Base-by-base conservation (phyloP, 2,888 invertebrate species). In the Tiliacea aurago region DNA sequence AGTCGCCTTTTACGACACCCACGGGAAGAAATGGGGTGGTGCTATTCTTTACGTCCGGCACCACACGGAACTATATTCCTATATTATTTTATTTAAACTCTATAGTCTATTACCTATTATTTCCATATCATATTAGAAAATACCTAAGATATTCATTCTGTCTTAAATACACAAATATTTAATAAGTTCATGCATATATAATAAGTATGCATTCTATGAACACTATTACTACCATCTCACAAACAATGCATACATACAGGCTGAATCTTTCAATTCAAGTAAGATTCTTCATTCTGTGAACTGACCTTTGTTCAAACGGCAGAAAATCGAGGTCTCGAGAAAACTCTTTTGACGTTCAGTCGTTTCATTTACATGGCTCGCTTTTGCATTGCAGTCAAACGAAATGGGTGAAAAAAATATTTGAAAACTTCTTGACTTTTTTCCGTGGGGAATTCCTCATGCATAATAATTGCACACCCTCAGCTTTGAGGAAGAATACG, bases 131-230 rank as follows among this genome's bases (percentile, higher is more conserved):
- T 66, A 49, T 69, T 15, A 10, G 20, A 56, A 59, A 59, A 51
- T 64, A 15, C n/a, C 20, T 10, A 45, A 56, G 23, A 59, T 70
- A 82, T 82, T 78, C 58, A 69, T 59, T 53, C 51, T 55, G 67
- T 64, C n/a, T 67, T 78, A 74, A 28, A 81, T 78, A 47, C 59
- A 79, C 15, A 73, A 78, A 69, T 69, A 63, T 66, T 33, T 72
- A 51, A 37, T 72, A 51, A 37, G 43, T 78, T 18, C 49, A 69
- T 81, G 69, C 74, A 82, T 82, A 78, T 78, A 67, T 67, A 56
- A 68, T 67, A n/a, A n/a, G n/a, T n/a, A 73, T 83, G 80, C 83
- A 79, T 81, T 81, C 64, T 45, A 79, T 75, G 23, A 41, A 64
- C 55, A 18, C 41, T 15, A 70, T 83, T 83, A 70, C 64, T 53